Conservation (phyloP, 1,140 invertebrate species). For the Microplitis mediator region DNA sequence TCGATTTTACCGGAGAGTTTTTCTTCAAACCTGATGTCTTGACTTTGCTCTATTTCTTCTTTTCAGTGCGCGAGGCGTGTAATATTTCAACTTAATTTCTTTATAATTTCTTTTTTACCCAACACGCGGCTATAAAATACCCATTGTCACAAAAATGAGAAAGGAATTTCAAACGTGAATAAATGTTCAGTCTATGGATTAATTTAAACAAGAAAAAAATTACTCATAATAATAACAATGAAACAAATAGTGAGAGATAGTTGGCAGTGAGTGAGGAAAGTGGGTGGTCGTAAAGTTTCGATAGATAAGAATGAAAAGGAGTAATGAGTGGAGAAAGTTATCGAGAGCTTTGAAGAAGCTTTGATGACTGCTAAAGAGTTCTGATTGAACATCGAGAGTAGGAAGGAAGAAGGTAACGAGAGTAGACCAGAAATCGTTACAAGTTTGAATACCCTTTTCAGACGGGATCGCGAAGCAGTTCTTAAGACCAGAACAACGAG, state of each 20-base stretch:
- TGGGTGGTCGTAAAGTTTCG: too few relatives aligned
- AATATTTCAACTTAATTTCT: constrained; percentile 24
- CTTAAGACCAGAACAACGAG: not conserved
- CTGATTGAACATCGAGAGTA: not conserved
- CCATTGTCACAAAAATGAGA: not conserved
- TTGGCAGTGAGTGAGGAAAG: too few relatives aligned
- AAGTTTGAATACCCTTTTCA: not conserved
- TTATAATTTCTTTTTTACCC: constrained; percentile 7
- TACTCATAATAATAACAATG: too few relatives aligned
- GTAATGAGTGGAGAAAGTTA: too few relatives aligned
- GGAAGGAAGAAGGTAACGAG: not conserved
- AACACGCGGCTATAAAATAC: not conserved
- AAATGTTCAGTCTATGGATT: too few relatives aligned
- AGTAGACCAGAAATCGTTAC: constrained; percentile 11
- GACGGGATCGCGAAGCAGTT: constrained; percentile 5
- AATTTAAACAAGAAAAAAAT: too few relatives aligned
- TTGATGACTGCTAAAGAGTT: not conserved
- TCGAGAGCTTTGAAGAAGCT: not conserved
- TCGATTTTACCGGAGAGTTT: not conserved
- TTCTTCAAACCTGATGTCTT: not conserved
- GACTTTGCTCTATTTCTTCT: not conserved
- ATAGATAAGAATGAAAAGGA: too few relatives aligned
- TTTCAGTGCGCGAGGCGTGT: not conserved
- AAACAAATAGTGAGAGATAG: too few relatives aligned
- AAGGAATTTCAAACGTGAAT: not conserved